Conservation (phyloP, 2,888 invertebrate species). For the Spisula solida region DNA sequence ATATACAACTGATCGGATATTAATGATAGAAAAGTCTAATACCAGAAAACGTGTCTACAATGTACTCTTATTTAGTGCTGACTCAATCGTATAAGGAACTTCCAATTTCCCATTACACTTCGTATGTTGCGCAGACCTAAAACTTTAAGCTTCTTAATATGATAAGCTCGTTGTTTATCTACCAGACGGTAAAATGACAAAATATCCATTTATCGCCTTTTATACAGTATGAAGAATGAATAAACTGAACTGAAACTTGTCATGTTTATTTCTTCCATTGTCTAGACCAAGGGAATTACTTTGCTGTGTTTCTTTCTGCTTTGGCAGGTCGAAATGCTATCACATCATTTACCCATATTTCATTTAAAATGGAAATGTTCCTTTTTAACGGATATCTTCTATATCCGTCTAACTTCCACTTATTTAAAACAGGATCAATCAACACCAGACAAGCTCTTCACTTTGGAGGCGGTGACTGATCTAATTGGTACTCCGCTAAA, state of each 20-base stretch:
- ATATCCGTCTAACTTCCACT: not conserved
- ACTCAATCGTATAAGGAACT: not conserved
- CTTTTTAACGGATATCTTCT: not conserved
- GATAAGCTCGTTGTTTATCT: not conserved
- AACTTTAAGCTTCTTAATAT: not conserved
- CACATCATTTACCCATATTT: not conserved
- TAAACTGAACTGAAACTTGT: not conserved
- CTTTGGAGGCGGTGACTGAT: not conserved
- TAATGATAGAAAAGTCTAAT: not conserved
- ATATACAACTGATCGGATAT: not conserved
- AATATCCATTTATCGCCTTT: constrained; percentile 23
- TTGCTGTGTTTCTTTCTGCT: not conserved
- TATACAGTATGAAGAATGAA: constrained; percentile 8
- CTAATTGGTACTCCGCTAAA: not conserved
- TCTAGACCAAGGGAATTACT: constrained; percentile 17
- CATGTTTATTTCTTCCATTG: constrained; percentile 5
- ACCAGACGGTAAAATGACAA: constrained; percentile 16
- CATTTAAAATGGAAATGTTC: not conserved
- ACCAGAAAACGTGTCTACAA: not conserved
- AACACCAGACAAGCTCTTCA: not conserved
- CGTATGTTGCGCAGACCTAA: not conserved
- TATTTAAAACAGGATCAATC: constrained; percentile 10
- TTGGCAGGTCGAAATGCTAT: not conserved
- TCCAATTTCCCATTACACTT: not conserved
- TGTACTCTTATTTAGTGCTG: not conserved